Conservation (phyloP, 2,797 vertebrate species). For the Thalassophryne amazonica region DNA sequence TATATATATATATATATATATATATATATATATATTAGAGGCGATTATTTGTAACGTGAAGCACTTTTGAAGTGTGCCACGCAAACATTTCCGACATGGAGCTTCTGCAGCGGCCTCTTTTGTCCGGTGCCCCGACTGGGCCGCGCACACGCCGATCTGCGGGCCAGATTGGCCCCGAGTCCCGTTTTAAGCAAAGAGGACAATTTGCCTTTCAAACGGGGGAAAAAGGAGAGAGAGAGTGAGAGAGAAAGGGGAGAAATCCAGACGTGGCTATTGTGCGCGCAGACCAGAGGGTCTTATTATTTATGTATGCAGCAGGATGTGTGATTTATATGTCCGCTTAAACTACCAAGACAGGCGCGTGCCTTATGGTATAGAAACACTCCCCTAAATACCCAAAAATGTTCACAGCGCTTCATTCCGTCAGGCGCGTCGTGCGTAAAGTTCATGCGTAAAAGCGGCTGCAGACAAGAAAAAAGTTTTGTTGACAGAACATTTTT, state of each 20-base stretch:
- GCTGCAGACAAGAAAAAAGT: not conserved
- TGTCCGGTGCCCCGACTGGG: constrained; percentile 71
- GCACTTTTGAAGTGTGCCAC: too few species aligned
- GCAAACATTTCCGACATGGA: too few species aligned
- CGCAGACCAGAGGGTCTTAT: constrained; percentile 82
- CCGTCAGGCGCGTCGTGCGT: constrained; percentile 7
- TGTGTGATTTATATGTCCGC: constrained; percentile 81
- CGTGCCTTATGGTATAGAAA: constrained; percentile 72
- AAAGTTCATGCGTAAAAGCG: constrained; percentile 28
- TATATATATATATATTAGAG: too few species aligned
- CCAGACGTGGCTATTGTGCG: constrained; percentile 79
- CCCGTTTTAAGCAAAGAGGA: constrained; percentile 86
- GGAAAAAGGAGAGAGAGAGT: constrained; percentile 8
- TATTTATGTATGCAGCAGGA: constrained; percentile 85
- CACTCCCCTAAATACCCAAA: too few species aligned
- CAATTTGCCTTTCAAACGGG: constrained; percentile 88
- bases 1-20: too few species aligned
- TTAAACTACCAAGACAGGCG: constrained; percentile 80
- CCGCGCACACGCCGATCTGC: constrained; percentile 85
- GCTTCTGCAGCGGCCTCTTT: constrained; percentile 63
- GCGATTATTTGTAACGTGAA: too few species aligned
- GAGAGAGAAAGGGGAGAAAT: constrained; percentile 61
- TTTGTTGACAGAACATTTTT: too few species aligned
- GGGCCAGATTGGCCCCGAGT: constrained; percentile 87
- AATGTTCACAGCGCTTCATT: too few species aligned